Percentiles rank a stretch among this genome's conserved stretches.
These are phyloP conservation scores for Pholis gunnellus DNA, from an alignment of 2,113 vertebrate genomes.

Conservation along the genomic window DNA sequence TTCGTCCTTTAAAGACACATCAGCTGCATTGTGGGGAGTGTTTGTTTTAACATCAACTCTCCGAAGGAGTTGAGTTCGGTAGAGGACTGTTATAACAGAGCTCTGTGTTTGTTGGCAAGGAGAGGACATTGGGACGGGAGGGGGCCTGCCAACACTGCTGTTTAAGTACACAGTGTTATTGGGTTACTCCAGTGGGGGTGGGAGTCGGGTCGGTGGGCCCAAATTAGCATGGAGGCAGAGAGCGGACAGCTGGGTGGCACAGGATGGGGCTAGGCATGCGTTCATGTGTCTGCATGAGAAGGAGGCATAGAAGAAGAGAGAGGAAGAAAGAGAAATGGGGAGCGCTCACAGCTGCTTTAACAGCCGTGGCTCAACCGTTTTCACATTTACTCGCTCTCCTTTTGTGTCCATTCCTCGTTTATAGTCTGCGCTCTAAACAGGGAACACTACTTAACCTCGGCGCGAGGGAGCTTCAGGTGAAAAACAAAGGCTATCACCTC, in stretches of 20 bases:
- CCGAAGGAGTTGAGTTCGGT: slow-evolving; percentile 66
- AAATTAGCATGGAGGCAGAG: slow-evolving; percentile 50
- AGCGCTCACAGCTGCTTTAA: slow-evolving; percentile 5
- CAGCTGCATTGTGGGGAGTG: slow-evolving; percentile 45
- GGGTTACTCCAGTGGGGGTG: slow-evolving; percentile 84
- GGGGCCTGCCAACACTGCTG: slow-evolving; percentile 83
- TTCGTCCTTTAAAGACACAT: slow-evolving; percentile 43
- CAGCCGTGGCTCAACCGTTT: slow-evolving; percentile 37
- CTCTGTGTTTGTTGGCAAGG: slow-evolving; percentile 83
- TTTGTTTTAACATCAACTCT: slow-evolving; percentile 79
- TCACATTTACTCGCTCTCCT: slow-evolving; percentile 57
- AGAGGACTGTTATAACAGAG: slow-evolving; percentile 71
- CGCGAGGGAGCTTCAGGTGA: slow-evolving; percentile 57
- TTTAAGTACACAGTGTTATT: slow-evolving; percentile 86
- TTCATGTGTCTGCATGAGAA: slow-evolving; percentile 29
- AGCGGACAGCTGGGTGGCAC: slow-evolving; percentile 65
- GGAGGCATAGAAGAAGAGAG: slow-evolving; percentile 7
- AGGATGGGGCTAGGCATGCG: slow-evolving; percentile 31
- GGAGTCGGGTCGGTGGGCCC: slow-evolving; percentile 61
- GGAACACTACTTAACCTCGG: slow-evolving; percentile 7
- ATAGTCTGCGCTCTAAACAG: slow-evolving; percentile 56
- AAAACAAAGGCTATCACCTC: slow-evolving; percentile 62
- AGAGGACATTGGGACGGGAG: slow-evolving; percentile 56
- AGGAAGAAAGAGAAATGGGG: slow-evolving; percentile 12
- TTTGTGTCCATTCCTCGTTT: slow-evolving; percentile 61